A percentile compares a stretch with the other conserved stretches of the same genome.
Evolutionary conservation across 2,113 vertebrate species (phyloP).

Genomic region (Orycteropus afer): DNA sequence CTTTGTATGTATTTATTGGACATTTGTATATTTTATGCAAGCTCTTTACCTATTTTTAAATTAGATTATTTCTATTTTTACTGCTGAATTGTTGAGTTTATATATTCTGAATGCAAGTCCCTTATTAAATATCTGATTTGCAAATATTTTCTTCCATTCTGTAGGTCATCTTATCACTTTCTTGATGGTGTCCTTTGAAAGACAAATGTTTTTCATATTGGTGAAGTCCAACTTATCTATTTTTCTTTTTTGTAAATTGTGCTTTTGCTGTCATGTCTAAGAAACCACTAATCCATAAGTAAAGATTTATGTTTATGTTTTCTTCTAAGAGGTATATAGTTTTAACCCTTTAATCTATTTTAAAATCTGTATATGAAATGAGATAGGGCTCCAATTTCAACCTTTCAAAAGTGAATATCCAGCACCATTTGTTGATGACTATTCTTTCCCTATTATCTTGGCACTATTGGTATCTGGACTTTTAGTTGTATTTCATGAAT

Average conservation of each 20-base stretch:
- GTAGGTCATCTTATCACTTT: too few species aligned
- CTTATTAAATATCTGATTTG: too few species aligned
- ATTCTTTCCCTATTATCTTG: neutral
- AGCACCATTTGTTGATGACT: neutral
- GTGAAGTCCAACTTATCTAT: neutral
- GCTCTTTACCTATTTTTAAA: neutral
- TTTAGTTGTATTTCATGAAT: too few species aligned
- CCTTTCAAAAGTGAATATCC: neutral
- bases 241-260: neutral
- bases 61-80: neutral
- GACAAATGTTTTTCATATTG: neutral
- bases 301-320: neutral
- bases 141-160: too few species aligned
- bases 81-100: neutral
- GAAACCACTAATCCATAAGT: neutral
- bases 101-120: neutral
- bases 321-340: neutral
- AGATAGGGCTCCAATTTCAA: neutral
- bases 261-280: neutral
- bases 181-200: too few species aligned
- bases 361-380: neutral
- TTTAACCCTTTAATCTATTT: neutral
- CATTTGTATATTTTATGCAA: neutral
- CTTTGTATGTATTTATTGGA: neutral
- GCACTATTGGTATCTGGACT: neutral